phyloP scores from a whole-genome alignment of 2,888 invertebrate species.

The Orthosia gothica region DNA sequence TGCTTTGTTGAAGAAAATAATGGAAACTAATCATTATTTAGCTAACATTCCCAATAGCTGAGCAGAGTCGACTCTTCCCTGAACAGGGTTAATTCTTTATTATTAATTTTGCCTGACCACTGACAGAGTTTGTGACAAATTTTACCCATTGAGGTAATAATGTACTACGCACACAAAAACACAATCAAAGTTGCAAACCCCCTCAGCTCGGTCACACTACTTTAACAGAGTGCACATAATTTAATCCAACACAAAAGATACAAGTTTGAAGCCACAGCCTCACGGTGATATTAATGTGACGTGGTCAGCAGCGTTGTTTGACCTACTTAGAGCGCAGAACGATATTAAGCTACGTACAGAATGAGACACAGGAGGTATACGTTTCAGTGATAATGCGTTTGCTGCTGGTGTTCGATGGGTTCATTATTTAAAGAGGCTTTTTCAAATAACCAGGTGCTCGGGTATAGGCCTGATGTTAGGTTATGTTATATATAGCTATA shows the following conservation, averaged over 20 bases:
- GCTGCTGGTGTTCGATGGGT: slow-evolving; percentile 1
- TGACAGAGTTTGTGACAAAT: no score
- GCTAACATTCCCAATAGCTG: no score
- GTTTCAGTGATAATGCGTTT: slow-evolving; percentile 1
- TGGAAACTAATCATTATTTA: no score
- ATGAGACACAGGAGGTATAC: slow-evolving; percentile 3
- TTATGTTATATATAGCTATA: no score
- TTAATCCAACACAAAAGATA: slow-evolving; percentile 42
- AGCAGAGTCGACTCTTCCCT: no score
- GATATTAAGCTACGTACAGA: slow-evolving; percentile 2
- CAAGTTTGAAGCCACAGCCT: slow-evolving; percentile 20
- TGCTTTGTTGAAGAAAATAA: no score
- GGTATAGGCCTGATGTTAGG: no score
- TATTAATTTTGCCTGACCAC: no score
- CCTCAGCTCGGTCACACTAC: not conserved
- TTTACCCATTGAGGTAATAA: no score
- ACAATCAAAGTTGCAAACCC: slow-evolving; percentile 10
- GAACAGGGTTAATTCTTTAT: no score
- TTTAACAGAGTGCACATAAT: slow-evolving; percentile 45
- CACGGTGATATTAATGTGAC: slow-evolving; percentile 39
- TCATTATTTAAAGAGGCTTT: slow-evolving; percentile 24
- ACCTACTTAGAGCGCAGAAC: slow-evolving; percentile 39
- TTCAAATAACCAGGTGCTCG: not conserved
- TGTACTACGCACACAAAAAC: no score
- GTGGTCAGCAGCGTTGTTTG: slow-evolving; percentile 37